These are phyloP conservation scores for Lepeophtheirus salmonis DNA, from an alignment of 1,140 invertebrate species.

Conservation along the genomic window DNA sequence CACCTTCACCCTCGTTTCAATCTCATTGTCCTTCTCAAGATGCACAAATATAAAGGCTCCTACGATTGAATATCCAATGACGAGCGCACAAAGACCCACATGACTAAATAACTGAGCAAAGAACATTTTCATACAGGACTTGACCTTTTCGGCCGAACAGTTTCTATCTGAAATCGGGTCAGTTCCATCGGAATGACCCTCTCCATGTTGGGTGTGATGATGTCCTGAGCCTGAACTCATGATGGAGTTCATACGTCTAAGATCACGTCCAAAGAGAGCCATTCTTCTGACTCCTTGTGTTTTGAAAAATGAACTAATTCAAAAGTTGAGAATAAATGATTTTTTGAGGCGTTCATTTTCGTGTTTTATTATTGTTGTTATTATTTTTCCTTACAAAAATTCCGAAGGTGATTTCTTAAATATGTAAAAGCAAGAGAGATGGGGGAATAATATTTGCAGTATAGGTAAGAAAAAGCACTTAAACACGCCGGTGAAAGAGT, in stretches of 20 bases:
- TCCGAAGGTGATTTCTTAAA: too few species aligned
- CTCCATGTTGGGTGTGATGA: neutral
- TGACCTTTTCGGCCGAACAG: conserved; percentile 2
- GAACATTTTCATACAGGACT: conserved; percentile 20
- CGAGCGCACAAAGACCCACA: conserved; percentile 39
- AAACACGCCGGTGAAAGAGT: too few species aligned
- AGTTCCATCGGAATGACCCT: too few species aligned
- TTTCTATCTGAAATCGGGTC: too few species aligned
- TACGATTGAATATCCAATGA: conserved; percentile 41
- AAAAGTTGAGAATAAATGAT: too few species aligned
- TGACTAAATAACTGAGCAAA: conserved; percentile 38
- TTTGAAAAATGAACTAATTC: too few species aligned
- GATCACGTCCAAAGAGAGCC: neutral
- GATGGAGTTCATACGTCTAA: neutral
- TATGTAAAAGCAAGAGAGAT: too few species aligned
- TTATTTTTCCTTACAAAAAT: too few species aligned
- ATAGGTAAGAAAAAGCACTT: too few species aligned
- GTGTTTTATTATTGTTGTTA: too few species aligned
- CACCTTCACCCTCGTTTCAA: conserved; percentile 11
- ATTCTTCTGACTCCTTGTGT: neutral
- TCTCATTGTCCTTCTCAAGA: conserved; percentile 33
- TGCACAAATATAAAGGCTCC: conserved; percentile 40
- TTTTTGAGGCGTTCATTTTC: too few species aligned
- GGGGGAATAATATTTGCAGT: too few species aligned
- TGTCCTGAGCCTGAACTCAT: neutral